Evolutionary conservation across 92 coral and sea anemone genomes (phyloP), one percentile per base, ranked within the genome.

Genomic region (Porites rus): DNA sequence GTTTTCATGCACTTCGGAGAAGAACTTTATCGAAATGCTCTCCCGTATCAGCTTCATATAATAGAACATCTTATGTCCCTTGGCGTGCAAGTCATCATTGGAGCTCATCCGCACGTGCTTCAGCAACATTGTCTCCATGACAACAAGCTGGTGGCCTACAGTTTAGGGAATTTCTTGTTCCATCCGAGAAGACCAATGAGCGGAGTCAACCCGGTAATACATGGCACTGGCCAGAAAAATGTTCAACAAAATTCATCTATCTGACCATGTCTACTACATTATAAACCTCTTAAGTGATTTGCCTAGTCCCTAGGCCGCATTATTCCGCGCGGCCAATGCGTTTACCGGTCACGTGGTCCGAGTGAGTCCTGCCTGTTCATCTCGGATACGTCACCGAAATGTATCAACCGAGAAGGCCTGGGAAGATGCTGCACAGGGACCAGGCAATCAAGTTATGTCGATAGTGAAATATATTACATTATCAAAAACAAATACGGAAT

Each of bases 1-100:
- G 96, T 88, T 21, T 18, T 79, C 16, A 88, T 93, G 81, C 96
- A 93, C 91, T 93, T 90, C 85, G 96, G 96, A 13, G 50, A 38
- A 4, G 94, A 81, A 52, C 74, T 76, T 25, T 16, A 18, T 9
- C 11, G 22, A 63, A 53, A 72, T 0, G 84, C 88, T 59, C 50
- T 83, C 13, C 58, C 84, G 16, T 83, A 72, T 20, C 92, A 93
- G 81, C 58, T 59, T 58, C 82, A 50, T 8, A 81, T 80, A 13
- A 86, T 65, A 18, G 69, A 56, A 63, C 81, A 88, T 18, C 89
- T 93, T 20, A 69, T 82, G 81, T 84, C 92, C 18, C 84, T 85
- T 51, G 96, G 94, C 16, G 94, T 79, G 7, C 89, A 85, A 2
- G 63, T 91, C 20, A 82, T 91, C 80, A 83, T 93, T 19, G 94